phyloP scores from a whole-genome alignment of 2,888 invertebrate genomes.

The Abscondita cerata region DNA sequence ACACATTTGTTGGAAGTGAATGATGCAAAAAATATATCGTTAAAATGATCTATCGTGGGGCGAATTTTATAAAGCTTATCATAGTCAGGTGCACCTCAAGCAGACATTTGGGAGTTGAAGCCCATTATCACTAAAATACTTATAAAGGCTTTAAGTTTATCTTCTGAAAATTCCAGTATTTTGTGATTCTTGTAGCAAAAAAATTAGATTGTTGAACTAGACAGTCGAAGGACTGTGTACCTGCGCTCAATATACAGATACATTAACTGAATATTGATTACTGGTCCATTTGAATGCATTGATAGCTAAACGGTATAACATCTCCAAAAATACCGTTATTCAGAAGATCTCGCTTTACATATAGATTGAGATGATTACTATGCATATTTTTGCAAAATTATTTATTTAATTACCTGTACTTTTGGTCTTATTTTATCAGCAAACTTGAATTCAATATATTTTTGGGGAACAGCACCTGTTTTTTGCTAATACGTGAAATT shows the following conservation, averaged over 20 bases:
- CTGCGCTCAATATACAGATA: not conserved
- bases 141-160: constrained; percentile 11
- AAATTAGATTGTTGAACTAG: constrained; percentile 11
- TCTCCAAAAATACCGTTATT: not conserved
- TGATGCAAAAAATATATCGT: constrained; percentile 18
- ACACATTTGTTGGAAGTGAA: constrained; percentile 24
- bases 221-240: not conserved
- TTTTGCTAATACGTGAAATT: not conserved
- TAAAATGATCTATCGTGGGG: constrained; percentile 28
- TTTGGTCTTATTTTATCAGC: constrained; percentile 1
- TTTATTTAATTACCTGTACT: constrained; percentile 4
- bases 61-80: constrained; percentile 41
- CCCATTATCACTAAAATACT: constrained; percentile 36
- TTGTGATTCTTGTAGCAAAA: not conserved
- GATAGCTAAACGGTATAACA: too few relatives aligned
- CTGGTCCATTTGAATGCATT: too few relatives aligned
- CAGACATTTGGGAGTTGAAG: constrained; percentile 30
- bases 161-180: not conserved
- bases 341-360: not conserved
- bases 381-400: not conserved
- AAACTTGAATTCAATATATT: constrained; percentile 2
- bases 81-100: constrained; percentile 25
- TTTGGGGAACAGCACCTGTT: not conserved
- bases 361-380: not conserved
- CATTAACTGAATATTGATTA: too few relatives aligned